phyloP scores from a whole-genome alignment of 2,888 invertebrate genomes.

The Pheosia tremula region DNA sequence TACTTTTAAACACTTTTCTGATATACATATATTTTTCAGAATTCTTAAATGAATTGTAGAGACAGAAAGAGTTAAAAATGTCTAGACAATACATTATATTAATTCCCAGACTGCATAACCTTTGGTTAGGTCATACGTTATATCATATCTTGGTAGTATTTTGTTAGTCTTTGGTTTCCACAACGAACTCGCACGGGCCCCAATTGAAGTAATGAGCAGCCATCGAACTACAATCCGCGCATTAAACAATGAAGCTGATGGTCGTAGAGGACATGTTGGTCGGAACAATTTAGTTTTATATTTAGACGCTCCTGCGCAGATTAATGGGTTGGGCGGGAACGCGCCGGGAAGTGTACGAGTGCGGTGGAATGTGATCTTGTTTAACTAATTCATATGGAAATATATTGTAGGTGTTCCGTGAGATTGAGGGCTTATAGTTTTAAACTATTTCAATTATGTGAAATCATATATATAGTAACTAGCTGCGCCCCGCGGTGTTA shows the following conservation, averaged over 20 bases:
- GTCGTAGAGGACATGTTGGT: slow-evolving; percentile 17
- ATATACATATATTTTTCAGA: too few relatives aligned
- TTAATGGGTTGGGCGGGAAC: slow-evolving; percentile 17
- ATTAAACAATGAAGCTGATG: slow-evolving; percentile 22
- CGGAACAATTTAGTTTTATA: slow-evolving; percentile 26
- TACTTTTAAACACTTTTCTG: too few relatives aligned
- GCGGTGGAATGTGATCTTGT: too few relatives aligned
- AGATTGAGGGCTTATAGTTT: too few relatives aligned
- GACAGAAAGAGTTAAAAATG: neutral
- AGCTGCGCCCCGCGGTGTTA: too few relatives aligned
- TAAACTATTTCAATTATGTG: too few relatives aligned
- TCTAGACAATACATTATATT: neutral
- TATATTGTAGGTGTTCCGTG: too few relatives aligned
- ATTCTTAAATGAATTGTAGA: neutral
- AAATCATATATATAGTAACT: too few relatives aligned
- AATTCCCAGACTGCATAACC: neutral
- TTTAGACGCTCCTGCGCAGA: slow-evolving; percentile 29
- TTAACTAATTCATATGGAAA: too few relatives aligned
- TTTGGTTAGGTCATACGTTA: neutral
- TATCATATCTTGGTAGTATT: slow-evolving; percentile 1
- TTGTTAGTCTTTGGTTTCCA: neutral
- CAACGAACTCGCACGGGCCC: neutral
- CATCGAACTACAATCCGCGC: slow-evolving; percentile 10
- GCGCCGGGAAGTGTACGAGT: too few relatives aligned
- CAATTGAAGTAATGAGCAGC: slow-evolving; percentile 26